Evolutionary conservation across 2,113 vertebrate species (phyloP), one percentile per base, ranked within the genome.

Genomic region (Dipodomys merriami): DNA sequence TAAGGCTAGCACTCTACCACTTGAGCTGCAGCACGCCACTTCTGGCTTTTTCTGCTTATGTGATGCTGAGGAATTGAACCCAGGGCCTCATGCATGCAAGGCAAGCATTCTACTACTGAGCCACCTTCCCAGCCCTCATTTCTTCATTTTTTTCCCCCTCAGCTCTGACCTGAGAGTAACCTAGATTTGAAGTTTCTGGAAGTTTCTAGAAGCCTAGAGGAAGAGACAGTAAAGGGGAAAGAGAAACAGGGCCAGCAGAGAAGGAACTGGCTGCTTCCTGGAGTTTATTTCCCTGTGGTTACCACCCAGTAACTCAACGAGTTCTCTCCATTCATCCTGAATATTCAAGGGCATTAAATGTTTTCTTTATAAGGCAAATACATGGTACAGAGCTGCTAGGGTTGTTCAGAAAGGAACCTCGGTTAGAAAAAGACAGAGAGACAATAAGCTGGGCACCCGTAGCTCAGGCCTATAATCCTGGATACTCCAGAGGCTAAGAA

Each of bases 241-340:
- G 49, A 49, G 35, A 74, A 60, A 35, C 13, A 57, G 13, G 15
- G 39, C 69, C 13, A 12, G 39, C 27, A 23, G 19, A 57, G 2
- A 5, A 1, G 6, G 7, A 2, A 27, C 2, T 7, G 2, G 5
- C 5, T 46, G 6, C 20, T 60, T 69, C n/a, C 44, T 67, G 49
- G 27, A n/a, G 18, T 11, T 23, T 79, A 49, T 4, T 46, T 77
- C 23, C 18, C 35, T 60, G 9, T 44, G 49, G n/a, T 23, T 71
- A 30, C 25, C 19, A 10, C 73, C 35, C 23, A 3, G 46, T 23
- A 18, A 46, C 9, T 49, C 16, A 23, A 65, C 7, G 9, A 49
- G 25, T 12, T 80, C 27, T 72, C 72, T 53, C 67, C 53, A 15
- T 46, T 27, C 64, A 7, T 84, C 33, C 76, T 30, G 46, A 44